Evolutionary conservation across 2,888 invertebrate species (phyloP), one percentile per base, ranked within the genome.

Genomic region (Drymonia ruficornis): DNA sequence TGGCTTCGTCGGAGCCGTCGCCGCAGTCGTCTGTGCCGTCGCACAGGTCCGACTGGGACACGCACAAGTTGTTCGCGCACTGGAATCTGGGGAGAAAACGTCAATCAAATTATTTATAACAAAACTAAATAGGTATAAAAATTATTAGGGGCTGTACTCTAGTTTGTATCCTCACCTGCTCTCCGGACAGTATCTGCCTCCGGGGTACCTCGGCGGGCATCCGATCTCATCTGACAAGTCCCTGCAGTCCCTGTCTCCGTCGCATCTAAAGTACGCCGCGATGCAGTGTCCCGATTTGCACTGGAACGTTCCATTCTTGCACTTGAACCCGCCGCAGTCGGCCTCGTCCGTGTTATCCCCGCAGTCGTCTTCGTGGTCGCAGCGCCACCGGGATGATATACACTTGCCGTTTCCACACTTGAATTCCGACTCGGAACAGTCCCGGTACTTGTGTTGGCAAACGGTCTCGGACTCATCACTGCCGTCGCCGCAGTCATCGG

Each of bases 341-440:
- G 95, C 88, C 83, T 98, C 98, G 79, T 99, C 99, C 3, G 97
- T 96, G 70, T 97, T 96, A 83, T 99, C 99, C 0, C 98, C 98
- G 76, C 99, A 99, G 81, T 99, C 99, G 80, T 99, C 98, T 83
- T 99, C 98, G 85, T 97, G 97, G 80, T 99, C 99, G 84, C 99
- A 99, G 42, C 97, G 94, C 98, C 98, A 98, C 60, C 98, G 94
- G 0, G 96, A 96, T 0, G 98, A 98, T 50, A 99, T 97, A 78
- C 98, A 98, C 78, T 97, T 97, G 40, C 97, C 97, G 77, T 98
- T 98, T 46, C 92, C 94, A 78, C 98, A 98, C 52, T 94, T 94
- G 93, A 98, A 98, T 80, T 98, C 98, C 0, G 97, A 98, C 81
- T 99, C 98, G 0, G 98, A 98, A 78, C 99, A 99, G 53, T 97